A percentile compares a stretch with the other conserved stretches of the same genome.
phyloP scores from a whole-genome alignment of 64 coral and sea anemone species.

The Orbicella faveolata region DNA sequence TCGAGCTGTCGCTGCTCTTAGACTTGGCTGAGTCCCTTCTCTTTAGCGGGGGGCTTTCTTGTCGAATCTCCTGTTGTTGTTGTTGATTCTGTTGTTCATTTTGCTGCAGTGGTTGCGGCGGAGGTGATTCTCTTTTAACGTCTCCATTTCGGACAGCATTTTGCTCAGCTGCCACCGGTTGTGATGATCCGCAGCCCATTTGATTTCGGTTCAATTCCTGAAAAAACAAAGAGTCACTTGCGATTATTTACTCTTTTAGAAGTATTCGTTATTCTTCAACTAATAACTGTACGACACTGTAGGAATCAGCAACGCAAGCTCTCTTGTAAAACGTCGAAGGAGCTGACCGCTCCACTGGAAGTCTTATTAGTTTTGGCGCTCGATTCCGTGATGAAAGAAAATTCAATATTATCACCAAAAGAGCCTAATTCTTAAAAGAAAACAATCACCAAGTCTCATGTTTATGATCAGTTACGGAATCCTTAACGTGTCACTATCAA shows the following conservation, averaged over 20 bases:
- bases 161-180: not conserved
- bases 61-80: not conserved
- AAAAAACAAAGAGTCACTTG: not conserved
- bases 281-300: not conserved
- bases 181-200: conserved; percentile 27
- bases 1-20: conserved; percentile 39
- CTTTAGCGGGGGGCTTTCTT: conserved; percentile 5
- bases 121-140: conserved; percentile 10
- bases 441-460: no score
- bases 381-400: no score
- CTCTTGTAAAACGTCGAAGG: no score
- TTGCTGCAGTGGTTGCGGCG: not conserved
- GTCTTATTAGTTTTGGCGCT: no score
- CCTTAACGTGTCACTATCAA: no score
- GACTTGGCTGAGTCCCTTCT: conserved; percentile 26
- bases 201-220: not conserved
- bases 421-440: no score
- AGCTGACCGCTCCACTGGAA: no score
- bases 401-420: no score
- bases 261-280: not conserved
- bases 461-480: no score
- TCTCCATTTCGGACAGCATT: not conserved
- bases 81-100: conserved; percentile 15
- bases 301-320: no score
- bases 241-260: not conserved